Evolutionary conservation across 2,797 vertebrate genomes (phyloP).

Genomic region (Setipinna tenuifilis): DNA sequence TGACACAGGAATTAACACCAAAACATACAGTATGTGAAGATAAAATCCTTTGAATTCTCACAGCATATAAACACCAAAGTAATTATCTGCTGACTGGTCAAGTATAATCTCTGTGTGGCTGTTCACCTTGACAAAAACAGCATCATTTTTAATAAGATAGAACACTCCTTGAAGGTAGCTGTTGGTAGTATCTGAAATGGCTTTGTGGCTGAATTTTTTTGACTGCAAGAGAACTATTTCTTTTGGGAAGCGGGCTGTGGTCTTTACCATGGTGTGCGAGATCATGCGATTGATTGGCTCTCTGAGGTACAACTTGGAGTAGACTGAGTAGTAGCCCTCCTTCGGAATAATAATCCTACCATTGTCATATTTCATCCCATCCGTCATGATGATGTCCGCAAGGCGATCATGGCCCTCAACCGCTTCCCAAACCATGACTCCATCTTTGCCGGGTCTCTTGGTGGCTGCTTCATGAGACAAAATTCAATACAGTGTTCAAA

Average conservation of each 20-base stretch:
- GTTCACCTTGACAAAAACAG: background rate
- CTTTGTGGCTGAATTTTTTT: background rate
- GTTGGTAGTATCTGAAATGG: background rate
- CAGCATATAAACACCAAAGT: slow-evolving; percentile 3
- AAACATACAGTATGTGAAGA: background rate
- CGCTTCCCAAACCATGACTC: background rate
- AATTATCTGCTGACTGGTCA: background rate
- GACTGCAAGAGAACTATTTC: background rate
- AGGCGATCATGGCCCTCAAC: background rate
- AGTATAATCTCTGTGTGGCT: background rate
- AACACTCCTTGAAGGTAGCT: background rate
- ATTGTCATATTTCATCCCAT: background rate
- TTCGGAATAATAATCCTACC: background rate
- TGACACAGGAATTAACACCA: background rate
- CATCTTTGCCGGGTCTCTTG: background rate
- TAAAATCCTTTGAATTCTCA: background rate
- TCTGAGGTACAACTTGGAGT: background rate
- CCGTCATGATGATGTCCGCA: background rate
- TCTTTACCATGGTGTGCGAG: background rate
- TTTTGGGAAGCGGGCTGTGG: background rate
- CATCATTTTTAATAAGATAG: background rate
- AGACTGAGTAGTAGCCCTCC: background rate
- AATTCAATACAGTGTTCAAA: background rate
- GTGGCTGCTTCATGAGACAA: slow-evolving; percentile 47
- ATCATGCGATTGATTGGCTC: background rate